Conservation (phyloP, 2,888 invertebrate species). For the Aquatica leii region DNA sequence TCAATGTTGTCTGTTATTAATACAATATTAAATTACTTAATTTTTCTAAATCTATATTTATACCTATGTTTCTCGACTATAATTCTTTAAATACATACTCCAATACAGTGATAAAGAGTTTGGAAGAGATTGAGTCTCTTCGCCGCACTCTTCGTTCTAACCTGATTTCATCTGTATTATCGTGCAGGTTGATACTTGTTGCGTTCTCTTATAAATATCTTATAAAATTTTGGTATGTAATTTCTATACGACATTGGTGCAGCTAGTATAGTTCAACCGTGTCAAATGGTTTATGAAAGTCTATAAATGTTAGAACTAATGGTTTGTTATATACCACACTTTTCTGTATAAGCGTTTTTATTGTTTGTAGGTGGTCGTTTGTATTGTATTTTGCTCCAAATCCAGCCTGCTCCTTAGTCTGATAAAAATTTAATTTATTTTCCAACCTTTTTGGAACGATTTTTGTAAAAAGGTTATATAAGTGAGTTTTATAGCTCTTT, state of each 20-base stretch:
- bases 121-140: neutral
- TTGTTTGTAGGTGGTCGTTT: neutral
- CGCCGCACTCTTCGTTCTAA: neutral
- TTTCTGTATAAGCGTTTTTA: neutral
- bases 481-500: no score
- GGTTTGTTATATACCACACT: conserved; percentile 4
- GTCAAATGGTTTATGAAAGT: neutral
- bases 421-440: neutral
- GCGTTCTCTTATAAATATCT: neutral
- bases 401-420: neutral
- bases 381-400: neutral
- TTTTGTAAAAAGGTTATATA: neutral
- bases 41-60: neutral
- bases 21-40: neutral
- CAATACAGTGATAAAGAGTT: neutral
- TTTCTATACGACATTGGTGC: neutral
- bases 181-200: neutral
- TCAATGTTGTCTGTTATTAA: neutral
- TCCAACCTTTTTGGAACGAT: neutral
- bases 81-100: neutral
- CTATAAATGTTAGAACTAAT: conserved; percentile 1
- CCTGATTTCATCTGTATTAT: neutral
- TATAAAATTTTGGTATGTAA: no score
- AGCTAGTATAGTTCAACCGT: neutral
- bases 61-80: neutral